These are phyloP conservation scores for Tretioscincus oriximinensis DNA, from an alignment of 2,113 vertebrate genomes.

Conservation along the genomic window DNA sequence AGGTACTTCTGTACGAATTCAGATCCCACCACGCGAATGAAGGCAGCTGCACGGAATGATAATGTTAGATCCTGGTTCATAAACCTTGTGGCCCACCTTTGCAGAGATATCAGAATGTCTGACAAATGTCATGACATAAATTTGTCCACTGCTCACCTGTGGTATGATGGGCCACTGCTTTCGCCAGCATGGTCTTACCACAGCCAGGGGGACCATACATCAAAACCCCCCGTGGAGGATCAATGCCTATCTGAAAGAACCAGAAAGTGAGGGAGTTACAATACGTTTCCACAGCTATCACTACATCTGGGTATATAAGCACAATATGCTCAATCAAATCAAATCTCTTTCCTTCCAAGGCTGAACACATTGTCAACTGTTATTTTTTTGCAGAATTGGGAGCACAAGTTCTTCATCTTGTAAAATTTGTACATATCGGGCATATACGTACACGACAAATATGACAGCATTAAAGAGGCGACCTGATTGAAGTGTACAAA, in stretches of 20 bases:
- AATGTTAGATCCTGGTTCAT: neutral
- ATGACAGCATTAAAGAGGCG: too few relatives aligned
- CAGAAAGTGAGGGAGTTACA: neutral
- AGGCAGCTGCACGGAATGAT: constrained; percentile 78
- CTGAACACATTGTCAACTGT: too few relatives aligned
- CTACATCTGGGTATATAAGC: neutral
- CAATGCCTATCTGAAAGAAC: constrained; percentile 86
- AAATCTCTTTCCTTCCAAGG: too few relatives aligned
- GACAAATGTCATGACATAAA: neutral
- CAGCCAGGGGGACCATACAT: constrained; percentile 95
- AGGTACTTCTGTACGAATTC: constrained; percentile 97
- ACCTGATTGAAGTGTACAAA: too few relatives aligned
- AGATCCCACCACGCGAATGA: constrained; percentile 93
- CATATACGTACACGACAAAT: too few relatives aligned
- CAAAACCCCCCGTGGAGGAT: constrained; percentile 89
- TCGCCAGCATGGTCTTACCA: constrained; percentile 95
- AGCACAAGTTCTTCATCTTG: too few relatives aligned
- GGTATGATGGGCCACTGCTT: constrained; percentile 94
- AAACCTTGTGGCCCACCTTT: neutral
- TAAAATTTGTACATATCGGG: too few relatives aligned
- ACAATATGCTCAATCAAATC: too few relatives aligned
- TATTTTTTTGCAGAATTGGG: too few relatives aligned
- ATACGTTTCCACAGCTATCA: rapidly evolving
- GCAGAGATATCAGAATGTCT: neutral
- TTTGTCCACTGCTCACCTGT: constrained; percentile 74